A percentile compares a stretch with the other conserved stretches of the same genome.
These are phyloP conservation scores for Anhinga rufa DNA, from an alignment of 2,113 vertebrate genomes.

Conservation along the genomic window DNA sequence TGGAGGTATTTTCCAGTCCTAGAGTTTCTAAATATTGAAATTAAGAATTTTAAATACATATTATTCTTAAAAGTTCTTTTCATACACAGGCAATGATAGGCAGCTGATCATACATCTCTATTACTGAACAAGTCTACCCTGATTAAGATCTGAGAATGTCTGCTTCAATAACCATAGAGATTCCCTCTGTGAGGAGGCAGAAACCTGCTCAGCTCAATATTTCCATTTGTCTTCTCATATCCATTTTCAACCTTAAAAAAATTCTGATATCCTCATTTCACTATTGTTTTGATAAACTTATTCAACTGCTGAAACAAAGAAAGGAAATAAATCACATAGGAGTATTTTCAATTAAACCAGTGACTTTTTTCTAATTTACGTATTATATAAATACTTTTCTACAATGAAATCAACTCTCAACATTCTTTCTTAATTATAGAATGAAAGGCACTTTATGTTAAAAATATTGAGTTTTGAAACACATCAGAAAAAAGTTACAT, in stretches of 20 bases:
- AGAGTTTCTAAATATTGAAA: not conserved
- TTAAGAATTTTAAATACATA: not conserved
- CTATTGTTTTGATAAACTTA: not conserved
- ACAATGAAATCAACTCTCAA: not conserved
- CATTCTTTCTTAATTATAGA: not conserved
- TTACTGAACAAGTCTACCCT: not conserved
- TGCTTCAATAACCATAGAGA: not conserved
- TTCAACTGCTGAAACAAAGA: not conserved
- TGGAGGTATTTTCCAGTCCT: not conserved
- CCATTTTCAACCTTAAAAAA: not conserved
- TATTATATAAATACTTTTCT: not conserved
- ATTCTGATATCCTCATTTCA: not conserved
- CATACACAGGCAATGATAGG: not conserved
- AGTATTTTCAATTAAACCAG: not conserved
- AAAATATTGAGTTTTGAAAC: not conserved
- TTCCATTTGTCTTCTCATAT: not conserved
- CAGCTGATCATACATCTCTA: not conserved
- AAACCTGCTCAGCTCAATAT: not conserved
- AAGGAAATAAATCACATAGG: not conserved
- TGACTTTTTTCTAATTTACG: not conserved
- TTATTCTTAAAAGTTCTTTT: not conserved
- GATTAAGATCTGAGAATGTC: not conserved
- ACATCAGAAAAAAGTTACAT: not conserved
- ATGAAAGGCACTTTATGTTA: not conserved
- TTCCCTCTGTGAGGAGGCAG: not conserved